Conservation (phyloP, 1,140 invertebrate genomes). For the Melipona quadrifasciata region DNA sequence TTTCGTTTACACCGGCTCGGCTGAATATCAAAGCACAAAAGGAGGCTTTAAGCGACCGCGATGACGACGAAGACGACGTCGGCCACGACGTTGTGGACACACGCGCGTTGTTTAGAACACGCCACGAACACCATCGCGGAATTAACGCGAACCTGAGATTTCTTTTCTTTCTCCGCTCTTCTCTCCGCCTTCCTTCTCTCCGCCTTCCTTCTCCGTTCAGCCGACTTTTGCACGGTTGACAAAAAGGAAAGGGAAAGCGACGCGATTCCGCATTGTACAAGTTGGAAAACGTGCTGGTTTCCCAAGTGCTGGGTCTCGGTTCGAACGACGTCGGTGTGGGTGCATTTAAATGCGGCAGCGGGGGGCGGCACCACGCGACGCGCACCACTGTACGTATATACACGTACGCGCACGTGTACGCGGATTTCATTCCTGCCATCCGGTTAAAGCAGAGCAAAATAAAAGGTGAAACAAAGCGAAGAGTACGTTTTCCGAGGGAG, state of each 20-base stretch:
- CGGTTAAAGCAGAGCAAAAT: slow-evolving; percentile 73
- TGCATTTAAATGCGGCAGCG: slow-evolving; percentile 53
- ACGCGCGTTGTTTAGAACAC: slow-evolving; percentile 50
- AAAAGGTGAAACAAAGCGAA: slow-evolving; percentile 69
- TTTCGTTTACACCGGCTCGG: slow-evolving; percentile 49
- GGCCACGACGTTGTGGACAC: neutral
- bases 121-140: slow-evolving; percentile 32
- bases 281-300: slow-evolving; percentile 18
- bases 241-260: slow-evolving; percentile 76
- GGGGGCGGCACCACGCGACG: slow-evolving; percentile 67
- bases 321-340: slow-evolving; percentile 1
- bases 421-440: slow-evolving; percentile 68
- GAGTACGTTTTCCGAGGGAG: slow-evolving; percentile 67
- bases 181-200: neutral
- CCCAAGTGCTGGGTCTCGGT: slow-evolving; percentile 9
- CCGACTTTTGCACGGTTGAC: neutral
- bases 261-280: slow-evolving; percentile 63
- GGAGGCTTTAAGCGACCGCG: slow-evolving; percentile 39
- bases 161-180: slow-evolving; percentile 18
- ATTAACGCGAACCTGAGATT: slow-evolving; percentile 56
- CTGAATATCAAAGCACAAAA: slow-evolving; percentile 53
- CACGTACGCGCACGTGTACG: slow-evolving; percentile 44
- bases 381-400: slow-evolving; percentile 52
- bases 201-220: too few species aligned
- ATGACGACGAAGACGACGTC: neutral